These are phyloP conservation scores for Solea senegalensis DNA, from an alignment of 2,113 vertebrate species.

Conservation along the genomic window DNA sequence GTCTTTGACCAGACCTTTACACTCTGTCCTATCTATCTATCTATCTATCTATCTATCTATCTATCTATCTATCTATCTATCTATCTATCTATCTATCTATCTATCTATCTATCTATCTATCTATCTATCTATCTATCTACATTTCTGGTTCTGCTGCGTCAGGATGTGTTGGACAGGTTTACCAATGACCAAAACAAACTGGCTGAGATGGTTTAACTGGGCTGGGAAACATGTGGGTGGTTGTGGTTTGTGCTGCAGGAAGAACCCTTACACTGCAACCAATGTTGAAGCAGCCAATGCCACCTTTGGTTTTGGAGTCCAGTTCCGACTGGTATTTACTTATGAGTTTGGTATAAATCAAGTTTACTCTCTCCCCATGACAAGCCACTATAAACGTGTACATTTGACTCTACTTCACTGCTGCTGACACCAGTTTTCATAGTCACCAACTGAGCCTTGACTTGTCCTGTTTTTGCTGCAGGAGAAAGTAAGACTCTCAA, in stretches of 20 bases:
- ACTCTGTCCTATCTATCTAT: conserved; percentile 15
- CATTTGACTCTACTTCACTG: neutral
- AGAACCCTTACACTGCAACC: neutral
- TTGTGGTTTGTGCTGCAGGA: neutral
- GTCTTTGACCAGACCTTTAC: conserved; percentile 5
- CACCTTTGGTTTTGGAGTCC: neutral
- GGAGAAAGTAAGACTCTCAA: too few species aligned
- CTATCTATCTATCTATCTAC: too few species aligned
- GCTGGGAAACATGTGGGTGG: conserved; percentile 5
- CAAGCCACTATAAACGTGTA: neutral
- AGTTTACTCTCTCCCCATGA: neutral
- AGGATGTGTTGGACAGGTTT: conserved; percentile 55
- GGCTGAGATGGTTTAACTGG: neutral
- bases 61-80: too few species aligned
- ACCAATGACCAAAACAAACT: conserved; percentile 33
- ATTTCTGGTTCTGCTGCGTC: conserved; percentile 1
- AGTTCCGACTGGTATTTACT: neutral
- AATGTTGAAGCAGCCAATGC: neutral
- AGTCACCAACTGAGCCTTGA: too few species aligned
- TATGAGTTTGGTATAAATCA: neutral
- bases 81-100: too few species aligned
- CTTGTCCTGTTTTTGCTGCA: too few species aligned
- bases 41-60: too few species aligned
- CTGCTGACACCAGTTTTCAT: neutral
- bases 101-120: too few species aligned